Evolutionary conservation across 2,888 invertebrate species (phyloP).

Genomic region (Alloscopus bannaensis): DNA sequence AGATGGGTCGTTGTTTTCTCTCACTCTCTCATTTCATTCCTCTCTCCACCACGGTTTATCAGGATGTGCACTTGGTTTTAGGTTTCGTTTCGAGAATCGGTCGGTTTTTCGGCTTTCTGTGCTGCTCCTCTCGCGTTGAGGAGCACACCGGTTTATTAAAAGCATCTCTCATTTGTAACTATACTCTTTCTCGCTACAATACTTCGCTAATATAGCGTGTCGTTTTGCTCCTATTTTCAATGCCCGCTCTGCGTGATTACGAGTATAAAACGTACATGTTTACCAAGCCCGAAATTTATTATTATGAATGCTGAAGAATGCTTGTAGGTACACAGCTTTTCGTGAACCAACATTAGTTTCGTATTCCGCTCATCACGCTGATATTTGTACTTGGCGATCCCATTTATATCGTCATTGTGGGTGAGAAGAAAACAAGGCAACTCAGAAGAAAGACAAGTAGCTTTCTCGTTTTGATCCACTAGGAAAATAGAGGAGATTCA

Average conservation of each 20-base stretch:
- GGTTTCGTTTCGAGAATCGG: slow-evolving; percentile 33
- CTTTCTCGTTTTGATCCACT: slow-evolving; percentile 11
- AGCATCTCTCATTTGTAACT: too few species aligned
- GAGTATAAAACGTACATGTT: background rate
- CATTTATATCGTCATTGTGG: background rate
- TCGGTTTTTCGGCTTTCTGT: slow-evolving; percentile 19
- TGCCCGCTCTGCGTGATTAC: slow-evolving; percentile 21
- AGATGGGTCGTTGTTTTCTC: slow-evolving; percentile 59
- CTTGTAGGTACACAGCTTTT: background rate
- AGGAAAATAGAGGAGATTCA: background rate
- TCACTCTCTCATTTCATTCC: slow-evolving; percentile 26
- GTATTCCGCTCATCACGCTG: slow-evolving; percentile 1
- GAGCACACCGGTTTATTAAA: slow-evolving; percentile 32
- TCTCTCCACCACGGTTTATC: background rate
- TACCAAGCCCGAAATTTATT: slow-evolving; percentile 25
- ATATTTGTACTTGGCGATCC: slow-evolving; percentile 11
- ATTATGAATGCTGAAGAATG: slow-evolving; percentile 32
- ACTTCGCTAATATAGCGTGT: slow-evolving; percentile 14
- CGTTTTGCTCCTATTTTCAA: slow-evolving; percentile 26
- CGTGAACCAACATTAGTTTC: slow-evolving; percentile 5
- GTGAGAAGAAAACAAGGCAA: background rate
- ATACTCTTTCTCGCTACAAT: too few species aligned
- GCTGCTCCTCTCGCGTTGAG: slow-evolving; percentile 10
- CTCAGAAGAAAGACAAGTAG: background rate
- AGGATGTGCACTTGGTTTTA: slow-evolving; percentile 22